phyloP scores from a whole-genome alignment of 2,113 vertebrate species.

The Burhinus oedicnemus region DNA sequence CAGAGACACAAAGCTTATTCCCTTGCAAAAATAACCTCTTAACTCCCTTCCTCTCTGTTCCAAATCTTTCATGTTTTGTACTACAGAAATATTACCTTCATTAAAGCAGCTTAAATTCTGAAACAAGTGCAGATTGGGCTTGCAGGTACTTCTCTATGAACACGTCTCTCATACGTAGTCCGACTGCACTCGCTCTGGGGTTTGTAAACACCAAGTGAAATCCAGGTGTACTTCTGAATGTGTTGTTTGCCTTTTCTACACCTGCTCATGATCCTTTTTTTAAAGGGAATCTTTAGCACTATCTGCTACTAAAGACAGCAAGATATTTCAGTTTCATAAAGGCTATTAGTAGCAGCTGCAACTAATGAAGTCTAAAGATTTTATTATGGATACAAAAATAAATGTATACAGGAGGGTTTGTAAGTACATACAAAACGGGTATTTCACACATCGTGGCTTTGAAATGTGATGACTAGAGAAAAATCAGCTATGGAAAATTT shows the following conservation, averaged over 20 bases:
- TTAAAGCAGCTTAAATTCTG: neutral
- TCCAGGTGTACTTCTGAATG: neutral
- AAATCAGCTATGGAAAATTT: neutral
- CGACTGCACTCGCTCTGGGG: neutral
- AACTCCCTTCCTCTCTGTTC: neutral
- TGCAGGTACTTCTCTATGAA: neutral
- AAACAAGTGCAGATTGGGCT: neutral
- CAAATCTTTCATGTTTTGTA: neutral
- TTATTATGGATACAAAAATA: neutral
- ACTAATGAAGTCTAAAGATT: neutral
- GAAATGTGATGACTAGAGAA: neutral
- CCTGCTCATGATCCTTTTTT: neutral
- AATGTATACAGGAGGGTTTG: neutral
- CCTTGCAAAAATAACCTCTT: neutral
- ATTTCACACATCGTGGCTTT: neutral
- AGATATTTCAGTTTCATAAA: neutral
- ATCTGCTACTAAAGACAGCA: neutral
- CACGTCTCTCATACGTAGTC: fast-evolving
- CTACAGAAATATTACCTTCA: neutral
- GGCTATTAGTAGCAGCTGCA: neutral
- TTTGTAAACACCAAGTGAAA: neutral
- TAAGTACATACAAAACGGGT: neutral
- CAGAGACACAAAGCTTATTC: neutral
- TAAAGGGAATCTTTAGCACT: neutral
- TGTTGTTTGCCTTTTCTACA: neutral